These are phyloP conservation scores for Anser cygnoides DNA, from an alignment of 2,113 vertebrate species.

Conservation along the genomic window DNA sequence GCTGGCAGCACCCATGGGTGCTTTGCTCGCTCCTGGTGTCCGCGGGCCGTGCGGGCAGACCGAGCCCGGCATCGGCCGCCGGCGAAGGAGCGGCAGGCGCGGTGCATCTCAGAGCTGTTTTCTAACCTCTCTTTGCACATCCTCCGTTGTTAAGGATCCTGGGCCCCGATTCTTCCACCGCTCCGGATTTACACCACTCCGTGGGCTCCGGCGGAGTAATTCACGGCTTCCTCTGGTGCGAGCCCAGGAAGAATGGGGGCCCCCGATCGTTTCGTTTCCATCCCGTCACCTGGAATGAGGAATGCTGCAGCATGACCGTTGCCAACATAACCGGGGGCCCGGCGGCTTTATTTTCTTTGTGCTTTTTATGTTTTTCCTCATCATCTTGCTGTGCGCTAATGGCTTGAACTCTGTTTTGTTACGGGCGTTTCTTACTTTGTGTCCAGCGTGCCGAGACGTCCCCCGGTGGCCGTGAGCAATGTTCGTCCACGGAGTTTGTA, in stretches of 20 bases:
- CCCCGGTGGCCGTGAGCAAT: neutral
- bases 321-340: slow-evolving; percentile 54
- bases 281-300: slow-evolving; percentile 73
- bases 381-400: slow-evolving; percentile 65
- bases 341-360: slow-evolving; percentile 65
- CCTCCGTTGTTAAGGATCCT: slow-evolving; percentile 62
- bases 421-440: slow-evolving; percentile 34
- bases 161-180: slow-evolving; percentile 20
- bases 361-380: slow-evolving; percentile 62
- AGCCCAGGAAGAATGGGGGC: slow-evolving; percentile 40
- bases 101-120: slow-evolving; percentile 66
- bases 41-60: neutral
- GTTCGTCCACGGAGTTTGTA: neutral
- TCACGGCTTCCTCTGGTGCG: neutral
- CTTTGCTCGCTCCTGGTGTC: neutral
- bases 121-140: slow-evolving; percentile 70
- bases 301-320: slow-evolving; percentile 70
- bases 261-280: slow-evolving; percentile 53
- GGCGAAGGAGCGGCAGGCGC: neutral
- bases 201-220: neutral
- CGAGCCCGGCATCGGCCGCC: neutral
- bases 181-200: neutral
- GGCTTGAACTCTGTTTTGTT: slow-evolving; percentile 70
- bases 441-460: slow-evolving; percentile 29
- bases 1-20: neutral